Base-by-base conservation (phyloP, 1,140 invertebrate genomes). In the Parapsyche elsis region DNA sequence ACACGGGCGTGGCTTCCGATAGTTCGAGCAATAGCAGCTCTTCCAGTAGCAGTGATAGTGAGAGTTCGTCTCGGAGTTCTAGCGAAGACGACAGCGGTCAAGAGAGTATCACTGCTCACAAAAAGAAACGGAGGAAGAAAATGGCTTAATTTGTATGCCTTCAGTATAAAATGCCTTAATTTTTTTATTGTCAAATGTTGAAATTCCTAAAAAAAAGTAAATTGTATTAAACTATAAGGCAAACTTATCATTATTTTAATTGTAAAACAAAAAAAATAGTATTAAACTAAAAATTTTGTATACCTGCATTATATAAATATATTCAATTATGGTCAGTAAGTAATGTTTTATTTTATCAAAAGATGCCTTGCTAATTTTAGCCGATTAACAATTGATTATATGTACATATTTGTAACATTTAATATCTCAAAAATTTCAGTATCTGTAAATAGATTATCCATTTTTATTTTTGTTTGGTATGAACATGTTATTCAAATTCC, bases 1-100 rank as follows among this genome's bases (percentile, higher is more conserved):
- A 94, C 61, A 97, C 95, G 12, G 97, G 97, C 7, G 93, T 99
- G 30, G 97, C 97, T 10, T 99, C 97, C 4, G 97, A 99, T 88
- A 97, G 95, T 82, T 97, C 95, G 0, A 97, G 95, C 84, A 96
- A 95, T 83, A 97, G 95, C 9, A 96, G 94, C 46, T 96, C 95
- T 64, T 96, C 94, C 75, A 96, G 95, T 0, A 93, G 92, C 24
- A 93, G 93, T 84, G 92, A 92, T 64, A 92, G 92, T 79, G 91
- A 91, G 76, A 91, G 91, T 67, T 91, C 92, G 19, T 90, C 90
- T 0, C 88, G 87, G 76, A 90, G 89, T 71, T 90, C 89, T 67
- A 90, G 88, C 53, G 91, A 91, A 86, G 92, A 92, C 73, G 94
- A 95, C 76, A 95, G 94, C 85, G 96, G 96, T 0, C 95, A 97